Percentiles rank a stretch among this genome's conserved stretches.
phyloP scores from a whole-genome alignment of 1,140 invertebrate species.

The Trigoniulus corallinus region DNA sequence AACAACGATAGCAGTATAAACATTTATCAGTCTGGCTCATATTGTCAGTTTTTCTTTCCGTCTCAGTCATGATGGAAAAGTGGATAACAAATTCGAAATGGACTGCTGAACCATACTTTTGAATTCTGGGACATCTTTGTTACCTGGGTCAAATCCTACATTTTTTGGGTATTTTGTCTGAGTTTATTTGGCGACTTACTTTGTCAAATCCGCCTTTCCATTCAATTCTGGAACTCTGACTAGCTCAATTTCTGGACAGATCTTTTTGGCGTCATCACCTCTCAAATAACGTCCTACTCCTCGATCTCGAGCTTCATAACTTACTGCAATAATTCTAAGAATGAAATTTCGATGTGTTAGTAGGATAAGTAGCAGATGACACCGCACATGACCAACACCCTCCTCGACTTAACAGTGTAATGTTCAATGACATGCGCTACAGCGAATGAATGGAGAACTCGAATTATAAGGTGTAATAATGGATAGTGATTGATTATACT shows the following conservation, averaged over 20 bases:
- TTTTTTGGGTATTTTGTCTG: too few species aligned
- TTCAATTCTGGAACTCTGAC: conserved; percentile 65
- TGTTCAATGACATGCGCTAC: not conserved
- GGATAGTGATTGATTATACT: conserved; percentile 12
- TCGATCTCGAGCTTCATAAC: conserved; percentile 79
- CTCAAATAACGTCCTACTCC: conserved; percentile 80
- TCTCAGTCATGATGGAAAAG: too few species aligned
- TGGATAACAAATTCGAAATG: too few species aligned
- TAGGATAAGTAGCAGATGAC: conserved; percentile 1
- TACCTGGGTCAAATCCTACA: too few species aligned
- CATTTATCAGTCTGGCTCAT: too few species aligned
- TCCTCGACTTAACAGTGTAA: too few species aligned
- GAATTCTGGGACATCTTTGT: too few species aligned
- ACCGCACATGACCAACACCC: not conserved
- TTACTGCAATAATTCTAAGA: conserved; percentile 84
- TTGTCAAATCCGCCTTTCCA: conserved; percentile 91
- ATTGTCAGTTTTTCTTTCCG: too few species aligned
- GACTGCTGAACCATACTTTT: too few species aligned
- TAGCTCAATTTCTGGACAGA: conserved; percentile 71
- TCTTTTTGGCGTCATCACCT: conserved; percentile 74
- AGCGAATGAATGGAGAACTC: not conserved
- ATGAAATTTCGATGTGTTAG: conserved; percentile 8
- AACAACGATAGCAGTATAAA: too few species aligned
- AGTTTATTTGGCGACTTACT: conserved; percentile 37
- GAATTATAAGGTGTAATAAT: conserved; percentile 2